These are phyloP conservation scores for Vimba vimba DNA, from an alignment of 2,113 vertebrate species.

Conservation along the genomic window DNA sequence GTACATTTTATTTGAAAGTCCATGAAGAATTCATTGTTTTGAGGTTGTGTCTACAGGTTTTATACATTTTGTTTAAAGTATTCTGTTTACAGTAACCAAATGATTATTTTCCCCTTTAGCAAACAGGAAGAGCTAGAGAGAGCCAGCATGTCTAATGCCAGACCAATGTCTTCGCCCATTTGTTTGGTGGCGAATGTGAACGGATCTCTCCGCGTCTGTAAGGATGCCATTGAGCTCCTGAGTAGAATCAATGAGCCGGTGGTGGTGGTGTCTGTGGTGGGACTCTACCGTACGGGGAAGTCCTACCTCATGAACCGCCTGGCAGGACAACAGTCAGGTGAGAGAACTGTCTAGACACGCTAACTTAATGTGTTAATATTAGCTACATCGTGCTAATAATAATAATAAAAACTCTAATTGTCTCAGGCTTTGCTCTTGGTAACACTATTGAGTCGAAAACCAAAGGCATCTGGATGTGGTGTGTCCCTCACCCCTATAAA, in stretches of 20 bases:
- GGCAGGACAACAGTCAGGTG: conserved; percentile 53
- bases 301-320: conserved; percentile 64
- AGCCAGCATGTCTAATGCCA: conserved; percentile 18
- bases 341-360: neutral
- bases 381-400: neutral
- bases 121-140: neutral
- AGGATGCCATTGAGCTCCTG: conserved; percentile 46
- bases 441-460: conserved; percentile 71
- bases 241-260: conserved; percentile 41
- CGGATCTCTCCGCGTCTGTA: conserved; percentile 17
- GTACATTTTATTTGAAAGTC: too few relatives aligned
- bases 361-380: neutral
- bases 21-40: neutral
- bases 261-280: conserved; percentile 61
- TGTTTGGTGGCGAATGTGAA: conserved; percentile 46
- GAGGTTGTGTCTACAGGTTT: neutral
- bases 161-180: conserved; percentile 37
- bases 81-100: neutral
- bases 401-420: neutral
- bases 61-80: neutral
- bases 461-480: conserved; percentile 68
- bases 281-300: conserved; percentile 61
- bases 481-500: conserved; percentile 49
- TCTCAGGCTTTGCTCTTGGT: conserved; percentile 48
- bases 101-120: neutral